Conservation (phyloP, 2,113 vertebrate species). For the Myrmecobius fasciatus region DNA sequence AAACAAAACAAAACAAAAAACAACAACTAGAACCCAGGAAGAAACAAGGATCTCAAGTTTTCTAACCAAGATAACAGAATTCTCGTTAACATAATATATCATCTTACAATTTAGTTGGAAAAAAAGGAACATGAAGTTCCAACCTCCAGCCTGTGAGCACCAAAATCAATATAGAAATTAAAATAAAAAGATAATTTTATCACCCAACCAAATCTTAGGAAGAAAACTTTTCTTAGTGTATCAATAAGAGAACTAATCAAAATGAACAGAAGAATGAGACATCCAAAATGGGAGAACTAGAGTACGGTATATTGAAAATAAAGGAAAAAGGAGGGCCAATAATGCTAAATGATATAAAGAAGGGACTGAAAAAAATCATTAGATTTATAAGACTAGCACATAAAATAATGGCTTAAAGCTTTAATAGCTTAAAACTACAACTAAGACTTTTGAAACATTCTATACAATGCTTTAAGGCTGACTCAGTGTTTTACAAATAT, state of each 20-base stretch:
- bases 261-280: background rate
- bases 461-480: background rate
- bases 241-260: background rate
- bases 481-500: background rate
- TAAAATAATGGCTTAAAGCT: background rate
- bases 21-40: background rate
- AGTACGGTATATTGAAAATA: background rate
- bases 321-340: background rate
- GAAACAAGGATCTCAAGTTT: constrained; percentile 22
- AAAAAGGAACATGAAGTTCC: constrained; percentile 1
- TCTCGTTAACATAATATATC: constrained; percentile 7
- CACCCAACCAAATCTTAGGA: background rate
- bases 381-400: background rate
- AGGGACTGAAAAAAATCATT: background rate
- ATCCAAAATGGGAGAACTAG: background rate
- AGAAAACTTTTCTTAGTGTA: background rate
- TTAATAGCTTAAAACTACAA: background rate
- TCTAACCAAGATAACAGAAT: constrained; percentile 1
- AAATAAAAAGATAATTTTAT: background rate
- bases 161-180: background rate
- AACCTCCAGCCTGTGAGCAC: background rate
- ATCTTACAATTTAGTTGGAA: background rate
- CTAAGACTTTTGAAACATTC: background rate
- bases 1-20: no score
- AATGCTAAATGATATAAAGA: background rate